Conservation (phyloP, 2,888 invertebrate genomes). For the Epinotia brunnichana region DNA sequence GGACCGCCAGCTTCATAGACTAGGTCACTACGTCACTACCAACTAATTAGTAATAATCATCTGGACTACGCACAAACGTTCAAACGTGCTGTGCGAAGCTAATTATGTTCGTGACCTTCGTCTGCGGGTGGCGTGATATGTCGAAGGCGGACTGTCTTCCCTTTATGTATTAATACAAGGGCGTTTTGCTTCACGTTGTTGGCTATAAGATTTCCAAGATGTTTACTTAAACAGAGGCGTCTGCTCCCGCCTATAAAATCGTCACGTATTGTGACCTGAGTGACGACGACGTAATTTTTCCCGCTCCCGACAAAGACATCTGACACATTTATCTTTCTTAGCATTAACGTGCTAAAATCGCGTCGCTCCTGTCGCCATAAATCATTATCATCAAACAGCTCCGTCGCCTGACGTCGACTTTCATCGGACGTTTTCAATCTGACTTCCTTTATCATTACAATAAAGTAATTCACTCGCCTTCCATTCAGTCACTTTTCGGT, state of each 20-base stretch:
- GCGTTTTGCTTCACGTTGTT: conserved; percentile 21
- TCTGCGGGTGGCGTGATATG: background rate
- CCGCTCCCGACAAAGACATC: conserved; percentile 63
- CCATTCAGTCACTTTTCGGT: conserved; percentile 79
- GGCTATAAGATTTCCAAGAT: conserved; percentile 8
- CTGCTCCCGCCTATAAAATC: conserved; percentile 47
- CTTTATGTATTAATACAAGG: conserved; percentile 17
- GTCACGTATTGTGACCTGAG: conserved; percentile 53
- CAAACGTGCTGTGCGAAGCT: conserved; percentile 2
- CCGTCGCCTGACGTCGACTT: conserved; percentile 71
- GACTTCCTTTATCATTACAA: conserved; percentile 81
- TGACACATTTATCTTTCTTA: conserved; percentile 76
- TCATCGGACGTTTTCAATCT: conserved; percentile 81
- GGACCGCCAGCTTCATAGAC: no score
- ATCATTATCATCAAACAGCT: conserved; percentile 80
- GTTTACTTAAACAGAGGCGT: conserved; percentile 45
- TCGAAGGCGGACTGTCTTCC: background rate
- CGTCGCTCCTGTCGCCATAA: conserved; percentile 78
- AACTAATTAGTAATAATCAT: background rate
- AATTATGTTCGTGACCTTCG: background rate
- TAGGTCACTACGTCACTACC: background rate
- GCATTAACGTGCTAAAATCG: conserved; percentile 76
- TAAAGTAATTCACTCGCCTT: conserved; percentile 79
- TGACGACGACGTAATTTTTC: conserved; percentile 65
- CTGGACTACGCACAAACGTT: background rate